Conservation (phyloP, 2,888 invertebrate genomes). For the Acrobasis consociella region DNA sequence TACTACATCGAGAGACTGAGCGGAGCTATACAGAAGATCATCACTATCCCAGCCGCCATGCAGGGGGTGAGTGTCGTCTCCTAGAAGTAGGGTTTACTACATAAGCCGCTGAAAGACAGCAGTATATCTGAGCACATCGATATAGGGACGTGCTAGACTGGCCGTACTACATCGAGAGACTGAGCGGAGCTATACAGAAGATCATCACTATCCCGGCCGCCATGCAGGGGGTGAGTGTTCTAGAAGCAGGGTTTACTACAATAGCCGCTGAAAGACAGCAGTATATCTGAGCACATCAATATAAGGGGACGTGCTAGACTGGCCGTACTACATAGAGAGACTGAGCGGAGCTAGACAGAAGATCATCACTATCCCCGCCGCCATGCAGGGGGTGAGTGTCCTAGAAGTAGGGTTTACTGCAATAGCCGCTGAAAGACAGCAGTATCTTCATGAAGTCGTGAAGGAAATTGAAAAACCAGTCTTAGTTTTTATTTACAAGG, state of each 20-base stretch:
- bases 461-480: no score
- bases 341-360: conserved; percentile 98
- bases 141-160: conserved; percentile 97
- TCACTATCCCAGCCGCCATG: conserved; percentile 99
- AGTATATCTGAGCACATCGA: conserved; percentile 90
- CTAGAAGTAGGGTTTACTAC: conserved; percentile 60
- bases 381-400: conserved; percentile 92
- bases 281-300: conserved; percentile 89
- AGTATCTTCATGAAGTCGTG: no score
- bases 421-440: conserved; percentile 96
- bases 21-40: conserved; percentile 98
- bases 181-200: conserved; percentile 98
- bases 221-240: conserved; percentile 90
- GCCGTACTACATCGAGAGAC: conserved; percentile 96
- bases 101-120: conserved; percentile 96
- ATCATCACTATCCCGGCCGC: conserved; percentile 99
- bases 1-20: conserved; percentile 98
- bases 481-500: no score
- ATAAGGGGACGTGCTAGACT: conserved; percentile 97
- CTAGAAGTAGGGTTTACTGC: conserved; percentile 62
- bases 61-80: conserved; percentile 90
- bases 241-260: no score
- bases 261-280: conserved; percentile 94
- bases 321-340: conserved; percentile 98
- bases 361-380: conserved; percentile 99